Percentiles rank a stretch among this genome's conserved stretches.
Evolutionary conservation across 2,797 vertebrate genomes (phyloP).

Genomic region (Molossus molossus): DNA sequence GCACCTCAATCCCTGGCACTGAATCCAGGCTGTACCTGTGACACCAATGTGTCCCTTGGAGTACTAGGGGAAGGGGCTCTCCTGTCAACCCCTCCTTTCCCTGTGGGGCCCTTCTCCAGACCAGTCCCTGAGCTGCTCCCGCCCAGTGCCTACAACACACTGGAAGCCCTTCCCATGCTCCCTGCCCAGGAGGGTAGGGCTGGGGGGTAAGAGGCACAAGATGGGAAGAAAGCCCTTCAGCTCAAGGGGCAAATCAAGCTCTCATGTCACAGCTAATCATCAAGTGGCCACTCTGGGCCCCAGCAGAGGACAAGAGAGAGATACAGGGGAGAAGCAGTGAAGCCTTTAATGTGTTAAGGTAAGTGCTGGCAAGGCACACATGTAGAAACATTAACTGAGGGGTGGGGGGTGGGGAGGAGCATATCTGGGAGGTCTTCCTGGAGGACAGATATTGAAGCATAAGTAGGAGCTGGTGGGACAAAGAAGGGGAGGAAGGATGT

Average conservation of each 20-base stretch:
- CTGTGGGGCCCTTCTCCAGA: background rate
- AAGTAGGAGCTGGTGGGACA: background rate
- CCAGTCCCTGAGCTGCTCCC: background rate
- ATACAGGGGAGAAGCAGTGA: background rate
- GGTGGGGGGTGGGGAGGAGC: background rate
- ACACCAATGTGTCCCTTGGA: too few species aligned
- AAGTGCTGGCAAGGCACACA: background rate
- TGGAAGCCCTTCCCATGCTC: background rate
- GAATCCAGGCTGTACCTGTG: background rate
- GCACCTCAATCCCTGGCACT: too few species aligned
- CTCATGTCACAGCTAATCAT: background rate
- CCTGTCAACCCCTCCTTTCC: background rate
- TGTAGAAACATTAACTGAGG: background rate
- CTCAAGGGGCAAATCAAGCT: background rate
- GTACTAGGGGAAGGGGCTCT: background rate
- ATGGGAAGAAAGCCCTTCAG: background rate
- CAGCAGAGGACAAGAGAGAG: background rate
- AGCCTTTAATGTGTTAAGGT: background rate
- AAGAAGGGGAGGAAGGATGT: background rate
- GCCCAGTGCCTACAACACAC: background rate
- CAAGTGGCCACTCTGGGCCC: background rate
- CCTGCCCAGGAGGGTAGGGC: too few species aligned
- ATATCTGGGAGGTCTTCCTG: conserved; percentile 17
- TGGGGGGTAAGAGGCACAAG: background rate
- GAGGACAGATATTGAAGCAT: background rate